phyloP scores from a whole-genome alignment of 2,888 invertebrate genomes.

The Agrochola macilenta region DNA sequence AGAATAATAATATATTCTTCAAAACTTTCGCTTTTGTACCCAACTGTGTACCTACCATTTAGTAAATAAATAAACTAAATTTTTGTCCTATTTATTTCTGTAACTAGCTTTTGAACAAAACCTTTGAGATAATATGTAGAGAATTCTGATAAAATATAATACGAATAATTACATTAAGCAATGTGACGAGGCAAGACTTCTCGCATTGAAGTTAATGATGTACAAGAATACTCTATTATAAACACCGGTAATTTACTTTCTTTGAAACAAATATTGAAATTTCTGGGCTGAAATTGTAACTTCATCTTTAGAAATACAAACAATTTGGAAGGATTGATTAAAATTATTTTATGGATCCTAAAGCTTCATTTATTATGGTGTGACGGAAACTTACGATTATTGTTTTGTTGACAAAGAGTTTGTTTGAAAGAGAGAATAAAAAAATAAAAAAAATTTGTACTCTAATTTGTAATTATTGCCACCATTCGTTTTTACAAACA shows the following conservation, averaged over 20 bases:
- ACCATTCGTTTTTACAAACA: neutral
- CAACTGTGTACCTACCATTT: neutral
- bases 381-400: neutral
- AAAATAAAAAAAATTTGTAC: too few species aligned
- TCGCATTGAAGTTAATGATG: conserved; percentile 28
- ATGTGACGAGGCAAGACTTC: conserved; percentile 9
- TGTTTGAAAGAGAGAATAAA: too few species aligned
- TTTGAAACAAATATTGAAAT: conserved; percentile 19
- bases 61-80: neutral
- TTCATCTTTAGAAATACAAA: conserved; percentile 6
- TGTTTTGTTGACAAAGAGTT: neutral
- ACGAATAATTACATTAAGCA: conserved; percentile 26
- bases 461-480: neutral
- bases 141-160: conserved; percentile 14
- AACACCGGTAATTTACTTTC: conserved; percentile 7
- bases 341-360: conserved; percentile 9
- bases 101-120: neutral
- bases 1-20: too few species aligned
- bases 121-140: neutral
- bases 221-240: neutral
- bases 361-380: neutral
- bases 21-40: neutral
- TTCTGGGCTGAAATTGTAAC: conserved; percentile 10
- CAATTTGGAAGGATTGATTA: conserved; percentile 35
- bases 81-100: neutral